Evolutionary conservation across 2,797 vertebrate species (phyloP).

Genomic region (Amblyopsis hoosieri): DNA sequence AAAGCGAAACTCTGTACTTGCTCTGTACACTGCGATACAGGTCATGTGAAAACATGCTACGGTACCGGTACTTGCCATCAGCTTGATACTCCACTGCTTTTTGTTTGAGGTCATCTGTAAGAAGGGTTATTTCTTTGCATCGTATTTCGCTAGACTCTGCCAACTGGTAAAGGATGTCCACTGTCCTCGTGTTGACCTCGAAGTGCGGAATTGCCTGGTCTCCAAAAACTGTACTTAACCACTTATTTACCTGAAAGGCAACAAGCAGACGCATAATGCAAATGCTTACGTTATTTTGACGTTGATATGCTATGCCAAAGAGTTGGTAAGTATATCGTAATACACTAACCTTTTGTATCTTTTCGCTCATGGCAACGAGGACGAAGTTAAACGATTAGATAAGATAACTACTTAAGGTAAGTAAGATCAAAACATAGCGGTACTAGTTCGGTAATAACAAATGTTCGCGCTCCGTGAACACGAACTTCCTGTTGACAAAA

Average conservation of each 20-base stretch:
- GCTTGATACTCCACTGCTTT: conserved; percentile 77
- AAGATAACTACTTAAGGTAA: neutral
- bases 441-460: neutral
- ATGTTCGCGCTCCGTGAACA: too few relatives aligned
- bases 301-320: neutral
- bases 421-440: neutral
- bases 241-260: conserved; percentile 77
- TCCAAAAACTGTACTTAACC: conserved; percentile 79
- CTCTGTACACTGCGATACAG: too few relatives aligned
- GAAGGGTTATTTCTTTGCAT: conserved; percentile 72
- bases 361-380: conserved; percentile 68
- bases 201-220: conserved; percentile 73
- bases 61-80: conserved; percentile 71
- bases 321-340: neutral
- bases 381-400: neutral
- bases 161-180: conserved; percentile 80
- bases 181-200: conserved; percentile 77
- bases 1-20: too few relatives aligned
- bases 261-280: neutral
- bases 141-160: conserved; percentile 67
- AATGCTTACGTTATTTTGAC: neutral
- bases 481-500: too few relatives aligned
- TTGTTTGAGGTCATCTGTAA: conserved; percentile 79
- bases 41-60: too few relatives aligned
- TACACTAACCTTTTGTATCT: conserved; percentile 65